Evolutionary conservation across 2,113 vertebrate species (phyloP).

Genomic region (Hucho hucho): DNA sequence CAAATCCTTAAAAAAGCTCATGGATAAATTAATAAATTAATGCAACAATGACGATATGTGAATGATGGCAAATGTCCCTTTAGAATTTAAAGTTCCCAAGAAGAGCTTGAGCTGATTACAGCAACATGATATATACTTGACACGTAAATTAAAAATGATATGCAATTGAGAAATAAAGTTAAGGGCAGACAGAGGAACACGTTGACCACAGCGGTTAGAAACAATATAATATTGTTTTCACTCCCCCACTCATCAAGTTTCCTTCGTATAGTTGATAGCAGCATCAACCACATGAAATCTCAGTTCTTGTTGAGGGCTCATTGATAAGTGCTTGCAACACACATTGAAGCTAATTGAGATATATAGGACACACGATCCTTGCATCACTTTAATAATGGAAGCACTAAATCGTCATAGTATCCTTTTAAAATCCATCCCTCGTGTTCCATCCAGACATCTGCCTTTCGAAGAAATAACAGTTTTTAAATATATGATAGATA

Average conservation of each 20-base stretch:
- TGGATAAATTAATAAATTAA: background rate
- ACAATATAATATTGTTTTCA: conserved; percentile 26
- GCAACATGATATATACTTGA: conserved; percentile 56
- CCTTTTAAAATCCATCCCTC: conserved; percentile 36
- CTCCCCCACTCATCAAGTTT: conserved; percentile 50
- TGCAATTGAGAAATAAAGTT: conserved; percentile 25
- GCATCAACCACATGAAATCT: conserved; percentile 40
- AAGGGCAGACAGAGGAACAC: conserved; percentile 53
- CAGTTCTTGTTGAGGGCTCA: conserved; percentile 34
- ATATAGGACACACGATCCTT: conserved; percentile 58
- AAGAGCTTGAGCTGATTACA: conserved; percentile 27
- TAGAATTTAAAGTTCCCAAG: conserved; percentile 9
- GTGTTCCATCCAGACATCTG: conserved; percentile 34
- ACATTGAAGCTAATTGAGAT: conserved; percentile 69
- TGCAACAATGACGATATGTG: background rate
- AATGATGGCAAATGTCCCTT: background rate
- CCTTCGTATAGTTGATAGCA: conserved; percentile 37
- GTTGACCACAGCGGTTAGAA: conserved; percentile 54
- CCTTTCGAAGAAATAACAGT: conserved; percentile 48
- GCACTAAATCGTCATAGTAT: conserved; percentile 53
- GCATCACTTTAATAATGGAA: conserved; percentile 67
- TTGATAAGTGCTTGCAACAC: conserved; percentile 66
- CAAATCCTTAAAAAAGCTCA: conserved; percentile 4
- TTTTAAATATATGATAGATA: conserved; percentile 64
- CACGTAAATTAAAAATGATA: conserved; percentile 49